Percentiles rank a stretch among this genome's conserved stretches.
phyloP scores from a whole-genome alignment of 2,113 vertebrate species.

The Chlorodrepanis virens region DNA sequence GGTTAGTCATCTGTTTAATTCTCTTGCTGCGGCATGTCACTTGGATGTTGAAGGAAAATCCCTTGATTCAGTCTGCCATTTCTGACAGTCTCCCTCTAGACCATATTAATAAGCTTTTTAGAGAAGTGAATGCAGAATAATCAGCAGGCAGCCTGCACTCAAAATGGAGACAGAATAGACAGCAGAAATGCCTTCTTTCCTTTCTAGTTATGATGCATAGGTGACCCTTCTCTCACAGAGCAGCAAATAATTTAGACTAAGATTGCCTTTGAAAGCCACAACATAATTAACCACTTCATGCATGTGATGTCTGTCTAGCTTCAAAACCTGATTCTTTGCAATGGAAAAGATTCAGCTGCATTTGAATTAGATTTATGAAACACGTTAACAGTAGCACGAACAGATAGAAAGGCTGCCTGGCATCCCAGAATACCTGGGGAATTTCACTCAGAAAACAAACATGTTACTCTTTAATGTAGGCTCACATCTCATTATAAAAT shows the following conservation, averaged over 20 bases:
- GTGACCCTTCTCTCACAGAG: slow-evolving; percentile 50
- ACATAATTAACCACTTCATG: slow-evolving; percentile 34
- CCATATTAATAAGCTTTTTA: slow-evolving; percentile 82
- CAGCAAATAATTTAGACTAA: slow-evolving; percentile 19
- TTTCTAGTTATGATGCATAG: slow-evolving; percentile 41
- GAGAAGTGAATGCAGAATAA: slow-evolving; percentile 75
- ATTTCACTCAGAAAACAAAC: slow-evolving; percentile 76
- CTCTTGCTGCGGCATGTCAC: slow-evolving; percentile 77
- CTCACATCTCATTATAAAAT: slow-evolving; percentile 74
- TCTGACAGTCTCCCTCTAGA: slow-evolving; percentile 82
- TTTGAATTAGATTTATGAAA: slow-evolving; percentile 69
- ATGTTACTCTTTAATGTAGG: slow-evolving; percentile 70
- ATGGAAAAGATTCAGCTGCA: background rate
- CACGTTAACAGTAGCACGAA: slow-evolving; percentile 44
- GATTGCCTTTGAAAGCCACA: slow-evolving; percentile 59
- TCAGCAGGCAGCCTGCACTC: slow-evolving; percentile 68
- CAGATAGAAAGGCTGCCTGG: slow-evolving; percentile 55
- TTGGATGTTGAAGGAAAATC: slow-evolving; percentile 80
- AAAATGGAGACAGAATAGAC: slow-evolving; percentile 69
- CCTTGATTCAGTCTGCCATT: slow-evolving; percentile 82
- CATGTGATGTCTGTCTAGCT: background rate
- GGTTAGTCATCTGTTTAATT: slow-evolving; percentile 85
- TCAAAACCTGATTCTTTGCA: slow-evolving; percentile 6
- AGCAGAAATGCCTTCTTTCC: slow-evolving; percentile 43
- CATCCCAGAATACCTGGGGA: slow-evolving; percentile 67